Percentiles rank a stretch among this genome's conserved stretches.
These are phyloP conservation scores for Megathymus violae DNA, from an alignment of 1,140 invertebrate genomes.

Conservation along the genomic window DNA sequence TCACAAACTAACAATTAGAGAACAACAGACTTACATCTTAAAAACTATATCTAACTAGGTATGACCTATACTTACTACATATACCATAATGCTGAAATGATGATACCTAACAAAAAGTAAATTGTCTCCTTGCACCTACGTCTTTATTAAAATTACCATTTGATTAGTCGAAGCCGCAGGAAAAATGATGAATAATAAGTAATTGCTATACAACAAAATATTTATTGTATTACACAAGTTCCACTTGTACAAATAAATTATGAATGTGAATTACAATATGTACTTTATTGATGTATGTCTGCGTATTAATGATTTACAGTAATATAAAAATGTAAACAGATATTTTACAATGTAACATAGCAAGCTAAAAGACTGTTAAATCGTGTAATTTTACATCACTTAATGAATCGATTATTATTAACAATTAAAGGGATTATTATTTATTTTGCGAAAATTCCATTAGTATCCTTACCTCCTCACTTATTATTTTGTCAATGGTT, in stretches of 20 bases:
- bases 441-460: constrained; percentile 1
- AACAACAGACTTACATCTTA: no score
- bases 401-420: background rate
- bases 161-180: background rate
- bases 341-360: background rate
- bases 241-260: constrained; percentile 9
- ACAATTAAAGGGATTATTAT: no score
- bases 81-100: no score
- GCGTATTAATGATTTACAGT: background rate
- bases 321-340: background rate
- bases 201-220: background rate
- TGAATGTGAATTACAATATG: background rate
- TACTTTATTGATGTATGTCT: background rate
- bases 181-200: background rate
- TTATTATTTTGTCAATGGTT: constrained; percentile 93
- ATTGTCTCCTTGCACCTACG: no score
- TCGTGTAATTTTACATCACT: no score
- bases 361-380: background rate
- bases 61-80: no score
- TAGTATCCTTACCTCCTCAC: constrained; percentile 90
- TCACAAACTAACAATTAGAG: no score
- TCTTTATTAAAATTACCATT: no score
- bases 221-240: background rate
- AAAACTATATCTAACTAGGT: no score
- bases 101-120: no score